Conservation (phyloP, 2,888 invertebrate species). For the Melieria omissa region DNA sequence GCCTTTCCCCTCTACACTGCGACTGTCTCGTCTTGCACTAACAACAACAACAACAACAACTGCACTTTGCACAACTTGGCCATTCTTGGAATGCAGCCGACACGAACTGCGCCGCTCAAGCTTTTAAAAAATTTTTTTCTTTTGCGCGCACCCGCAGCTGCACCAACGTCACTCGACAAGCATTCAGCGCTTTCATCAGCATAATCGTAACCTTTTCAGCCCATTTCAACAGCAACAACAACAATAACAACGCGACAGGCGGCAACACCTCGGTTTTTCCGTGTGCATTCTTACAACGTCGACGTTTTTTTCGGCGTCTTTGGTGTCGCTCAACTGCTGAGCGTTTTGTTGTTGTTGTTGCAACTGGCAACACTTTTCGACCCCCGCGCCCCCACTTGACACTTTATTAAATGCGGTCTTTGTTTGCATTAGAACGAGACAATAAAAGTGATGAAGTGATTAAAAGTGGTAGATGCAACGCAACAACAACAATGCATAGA, state of each 20-base stretch:
- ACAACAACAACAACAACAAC: neutral
- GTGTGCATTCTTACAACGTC: neutral
- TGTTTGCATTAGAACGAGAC: conserved; percentile 4
- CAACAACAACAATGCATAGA: no score
- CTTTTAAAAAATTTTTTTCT: conserved; percentile 9
- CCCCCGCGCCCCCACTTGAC: neutral
- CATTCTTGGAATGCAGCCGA: no score
- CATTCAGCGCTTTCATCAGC: neutral
- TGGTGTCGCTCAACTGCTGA: neutral
- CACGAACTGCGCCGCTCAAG: neutral
- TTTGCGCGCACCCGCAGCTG: neutral
- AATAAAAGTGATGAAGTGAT: conserved; percentile 17
- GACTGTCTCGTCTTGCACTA: no score
- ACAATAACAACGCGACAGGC: neutral
- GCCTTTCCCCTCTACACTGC: neutral
- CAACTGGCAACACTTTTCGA: conserved; percentile 9
- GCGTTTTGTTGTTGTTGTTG: conserved; percentile 6
- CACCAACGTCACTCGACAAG: no score
- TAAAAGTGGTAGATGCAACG: neutral
- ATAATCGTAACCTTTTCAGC: conserved; percentile 14
- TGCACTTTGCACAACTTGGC: neutral
- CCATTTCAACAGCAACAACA: neutral
- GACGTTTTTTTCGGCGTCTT: neutral
- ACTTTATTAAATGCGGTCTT: conserved; percentile 12
- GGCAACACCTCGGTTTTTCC: no score